Base-by-base conservation (phyloP, 1,140 invertebrate species). In the Orchestia grillus region DNA sequence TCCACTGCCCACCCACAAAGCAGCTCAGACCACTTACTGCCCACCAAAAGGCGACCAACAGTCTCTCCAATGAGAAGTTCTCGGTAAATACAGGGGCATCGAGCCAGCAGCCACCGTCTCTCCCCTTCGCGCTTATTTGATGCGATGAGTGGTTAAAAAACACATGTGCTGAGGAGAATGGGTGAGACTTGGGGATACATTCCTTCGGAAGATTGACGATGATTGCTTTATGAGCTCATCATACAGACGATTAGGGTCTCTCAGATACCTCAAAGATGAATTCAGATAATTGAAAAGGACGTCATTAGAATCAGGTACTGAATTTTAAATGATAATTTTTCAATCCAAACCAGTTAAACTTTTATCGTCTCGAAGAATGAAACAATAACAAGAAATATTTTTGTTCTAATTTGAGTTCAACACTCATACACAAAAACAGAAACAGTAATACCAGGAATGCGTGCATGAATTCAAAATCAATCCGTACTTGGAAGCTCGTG, bases 1-100 rank as follows among this genome's bases (percentile, higher is more conserved):
- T 91, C 88, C 88, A 43, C 6, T 44, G 88, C 19, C 88, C 88
- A 91, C 88, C 88, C 88, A 91, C 88, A 91, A 91, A 91, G 88
- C 88, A 91, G 88, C 88, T 91, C 62, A 77, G 28, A 77, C 62
- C 62, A 77, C 62, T 77, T 77, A 77, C 62, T 77, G 62, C 62
- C 62, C 28, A 77, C 62, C 11, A 77, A 77, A 42, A 91, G 88
- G 88, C 88, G 44, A 44, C 88, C 41, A 91, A 91, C 88, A 91
- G 41, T 43, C 88, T 42, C 88, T 42, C 88, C 88, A 44, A 44
- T 44, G 41, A 42, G 88, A 43, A 42, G 41, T 91, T 91, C 88
- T 43, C 41, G 44, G 88, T 91, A 91, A 91, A 91, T 91, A 91
- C 88, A 44, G 88, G 41, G 88, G 88, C 88, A 43, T 91, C 88